Conservation (phyloP, 2,797 vertebrate species). For the Sebastes taczanowskii region DNA sequence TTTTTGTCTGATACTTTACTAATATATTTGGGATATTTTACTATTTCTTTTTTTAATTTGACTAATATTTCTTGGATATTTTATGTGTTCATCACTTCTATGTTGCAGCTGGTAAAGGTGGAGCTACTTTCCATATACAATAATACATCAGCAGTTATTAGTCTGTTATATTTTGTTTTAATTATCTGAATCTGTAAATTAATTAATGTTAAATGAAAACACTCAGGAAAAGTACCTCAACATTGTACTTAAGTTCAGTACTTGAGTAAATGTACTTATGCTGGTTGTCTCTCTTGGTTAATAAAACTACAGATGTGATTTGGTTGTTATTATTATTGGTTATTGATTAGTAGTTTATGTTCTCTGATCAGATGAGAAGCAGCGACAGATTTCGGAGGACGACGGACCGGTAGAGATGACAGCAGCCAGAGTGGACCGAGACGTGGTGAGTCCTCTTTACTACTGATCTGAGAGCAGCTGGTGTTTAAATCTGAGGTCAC, state of each 20-base stretch:
- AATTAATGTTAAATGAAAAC: too few relatives aligned
- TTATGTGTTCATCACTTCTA: too few relatives aligned
- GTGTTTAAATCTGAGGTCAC: background rate
- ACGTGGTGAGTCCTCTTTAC: conserved; percentile 87
- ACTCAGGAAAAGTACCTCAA: too few relatives aligned
- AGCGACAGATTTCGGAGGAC: conserved; percentile 73
- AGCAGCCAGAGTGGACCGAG: conserved; percentile 88
- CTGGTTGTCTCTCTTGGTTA: background rate
- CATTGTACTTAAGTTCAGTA: background rate
- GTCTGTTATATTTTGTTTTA: too few relatives aligned
- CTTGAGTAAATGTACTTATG: background rate
- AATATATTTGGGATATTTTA: background rate
- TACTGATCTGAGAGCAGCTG: conserved; percentile 30
- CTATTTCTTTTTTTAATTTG: too few relatives aligned
- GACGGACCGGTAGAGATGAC: conserved; percentile 85
- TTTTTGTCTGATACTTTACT: background rate
- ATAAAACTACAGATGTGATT: background rate
- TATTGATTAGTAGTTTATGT: background rate
- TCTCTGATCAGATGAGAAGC: conserved; percentile 80
- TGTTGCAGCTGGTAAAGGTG: too few relatives aligned
- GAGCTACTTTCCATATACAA: too few relatives aligned
- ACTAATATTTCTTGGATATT: too few relatives aligned
- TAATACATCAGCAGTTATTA: too few relatives aligned
- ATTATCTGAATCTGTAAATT: too few relatives aligned
- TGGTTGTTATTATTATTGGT: background rate